These are phyloP conservation scores for Syndactyla subalaris DNA, from an alignment of 2,797 vertebrate genomes.

Conservation along the genomic window DNA sequence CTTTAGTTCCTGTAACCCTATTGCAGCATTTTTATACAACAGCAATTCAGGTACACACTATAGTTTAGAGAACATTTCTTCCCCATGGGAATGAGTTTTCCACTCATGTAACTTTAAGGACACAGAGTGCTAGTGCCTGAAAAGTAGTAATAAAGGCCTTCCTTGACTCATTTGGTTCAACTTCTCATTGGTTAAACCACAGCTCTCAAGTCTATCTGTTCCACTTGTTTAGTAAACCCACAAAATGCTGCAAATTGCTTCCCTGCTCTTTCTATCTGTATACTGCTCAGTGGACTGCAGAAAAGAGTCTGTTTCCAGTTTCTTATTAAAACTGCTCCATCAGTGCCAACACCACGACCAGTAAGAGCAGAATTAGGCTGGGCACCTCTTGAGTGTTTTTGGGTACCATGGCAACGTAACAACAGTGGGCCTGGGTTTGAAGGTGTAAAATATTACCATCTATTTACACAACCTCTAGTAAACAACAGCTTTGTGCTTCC, in stretches of 20 bases:
- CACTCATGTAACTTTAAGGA: constrained; percentile 54
- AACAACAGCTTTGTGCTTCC: background rate
- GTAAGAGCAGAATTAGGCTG: background rate
- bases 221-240: constrained; percentile 15
- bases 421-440: background rate
- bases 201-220: constrained; percentile 28
- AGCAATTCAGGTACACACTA: constrained; percentile 52
- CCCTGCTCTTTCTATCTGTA: background rate
- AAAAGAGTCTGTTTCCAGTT: background rate
- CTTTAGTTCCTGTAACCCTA: constrained; percentile 56
- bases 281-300: background rate
- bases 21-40: constrained; percentile 51
- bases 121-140: constrained; percentile 36
- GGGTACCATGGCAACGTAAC: background rate
- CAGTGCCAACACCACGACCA: background rate
- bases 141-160: constrained; percentile 48
- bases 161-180: constrained; percentile 47
- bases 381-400: background rate
- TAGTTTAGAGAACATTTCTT: constrained; percentile 45
- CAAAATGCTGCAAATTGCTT: constrained; percentile 13
- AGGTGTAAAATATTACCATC: background rate
- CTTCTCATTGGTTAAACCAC: constrained; percentile 21
- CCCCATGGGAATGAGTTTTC: constrained; percentile 57
- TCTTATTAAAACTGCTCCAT: constrained; percentile 10
- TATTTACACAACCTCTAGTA: background rate